These are phyloP conservation scores for Drosophila anomalata DNA, from an alignment of 2,888 invertebrate species.

Conservation along the genomic window DNA sequence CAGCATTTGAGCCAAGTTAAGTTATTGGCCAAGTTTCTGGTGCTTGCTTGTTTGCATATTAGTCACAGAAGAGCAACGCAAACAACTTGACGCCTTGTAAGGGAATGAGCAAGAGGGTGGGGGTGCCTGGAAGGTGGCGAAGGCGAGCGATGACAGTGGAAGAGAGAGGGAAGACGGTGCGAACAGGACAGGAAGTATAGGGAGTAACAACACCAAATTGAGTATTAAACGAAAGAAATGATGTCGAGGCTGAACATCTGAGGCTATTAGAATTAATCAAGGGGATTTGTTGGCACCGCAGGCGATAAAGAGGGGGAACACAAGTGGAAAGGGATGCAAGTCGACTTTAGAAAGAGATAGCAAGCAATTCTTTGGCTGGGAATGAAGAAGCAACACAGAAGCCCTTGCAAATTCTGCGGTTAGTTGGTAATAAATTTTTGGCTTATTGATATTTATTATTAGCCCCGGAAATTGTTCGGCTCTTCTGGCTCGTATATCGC, in stretches of 20 bases:
- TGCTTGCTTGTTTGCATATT: slow-evolving; percentile 77
- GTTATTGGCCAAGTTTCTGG: slow-evolving; percentile 68
- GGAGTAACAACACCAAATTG: slow-evolving; percentile 71
- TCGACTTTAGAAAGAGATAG: slow-evolving; percentile 2
- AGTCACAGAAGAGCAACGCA: slow-evolving; percentile 62
- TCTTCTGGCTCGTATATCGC: slow-evolving; percentile 59
- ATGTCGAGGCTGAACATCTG: slow-evolving; percentile 73
- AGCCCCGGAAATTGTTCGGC: slow-evolving; percentile 65
- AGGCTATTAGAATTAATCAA: slow-evolving; percentile 79
- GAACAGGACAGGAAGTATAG: not conserved
- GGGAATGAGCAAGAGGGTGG: not conserved
- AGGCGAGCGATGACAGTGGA: not conserved
- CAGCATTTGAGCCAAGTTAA: slow-evolving; percentile 73
- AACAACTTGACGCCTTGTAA: slow-evolving; percentile 45
- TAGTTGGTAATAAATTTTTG: slow-evolving; percentile 70
- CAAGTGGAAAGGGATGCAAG: slow-evolving; percentile 3
- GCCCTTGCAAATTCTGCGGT: slow-evolving; percentile 61
- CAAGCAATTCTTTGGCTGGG: slow-evolving; percentile 11
- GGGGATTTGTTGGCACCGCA: slow-evolving; percentile 72
- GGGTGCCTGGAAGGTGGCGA: not conserved
- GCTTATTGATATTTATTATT: slow-evolving; percentile 79
- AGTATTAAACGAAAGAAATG: slow-evolving; percentile 77
- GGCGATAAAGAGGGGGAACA: slow-evolving; percentile 46
- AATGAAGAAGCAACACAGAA: slow-evolving; percentile 18
- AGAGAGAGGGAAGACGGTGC: not conserved